Evolutionary conservation across 2,797 vertebrate genomes (phyloP).

Genomic region (Cryptoprocta ferox): DNA sequence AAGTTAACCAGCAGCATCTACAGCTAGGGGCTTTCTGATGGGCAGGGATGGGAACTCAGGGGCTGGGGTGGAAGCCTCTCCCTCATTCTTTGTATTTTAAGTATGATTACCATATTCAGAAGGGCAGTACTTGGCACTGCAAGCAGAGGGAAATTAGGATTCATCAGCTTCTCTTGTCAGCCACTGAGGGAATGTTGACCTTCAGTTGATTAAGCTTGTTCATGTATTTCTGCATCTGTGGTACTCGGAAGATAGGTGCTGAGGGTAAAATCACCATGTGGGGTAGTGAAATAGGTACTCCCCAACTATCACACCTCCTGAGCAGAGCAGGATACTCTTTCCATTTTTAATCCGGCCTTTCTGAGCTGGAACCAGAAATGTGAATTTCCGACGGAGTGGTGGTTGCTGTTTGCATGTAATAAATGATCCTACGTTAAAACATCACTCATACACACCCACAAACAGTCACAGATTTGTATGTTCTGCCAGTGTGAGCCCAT

Average conservation of each 20-base stretch:
- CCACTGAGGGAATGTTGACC: neutral
- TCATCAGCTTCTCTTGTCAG: conserved; percentile 21
- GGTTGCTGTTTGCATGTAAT: neutral
- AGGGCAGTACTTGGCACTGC: neutral
- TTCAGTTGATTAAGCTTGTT: neutral
- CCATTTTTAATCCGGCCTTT: conserved; percentile 10
- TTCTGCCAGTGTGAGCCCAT: neutral
- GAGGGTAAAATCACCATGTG: conserved; percentile 15
- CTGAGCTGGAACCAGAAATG: neutral
- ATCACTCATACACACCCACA: neutral
- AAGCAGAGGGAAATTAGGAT: conserved; percentile 3
- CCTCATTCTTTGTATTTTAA: neutral
- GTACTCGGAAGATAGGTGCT: conserved; percentile 6
- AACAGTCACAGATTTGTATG: neutral
- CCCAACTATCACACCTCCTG: neutral
- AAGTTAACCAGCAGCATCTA: neutral
- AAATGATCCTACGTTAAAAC: conserved; percentile 25
- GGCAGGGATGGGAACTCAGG: neutral
- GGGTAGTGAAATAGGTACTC: neutral
- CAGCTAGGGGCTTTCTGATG: neutral
- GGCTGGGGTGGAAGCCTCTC: neutral
- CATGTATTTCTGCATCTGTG: conserved; percentile 24
- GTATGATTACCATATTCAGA: neutral
- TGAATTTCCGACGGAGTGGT: neutral
- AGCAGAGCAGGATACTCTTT: conserved; percentile 10